Evolutionary conservation across 2,797 vertebrate species (phyloP), one percentile per base, ranked within the genome.

Genomic region (Scomberomorus guttatus): DNA sequence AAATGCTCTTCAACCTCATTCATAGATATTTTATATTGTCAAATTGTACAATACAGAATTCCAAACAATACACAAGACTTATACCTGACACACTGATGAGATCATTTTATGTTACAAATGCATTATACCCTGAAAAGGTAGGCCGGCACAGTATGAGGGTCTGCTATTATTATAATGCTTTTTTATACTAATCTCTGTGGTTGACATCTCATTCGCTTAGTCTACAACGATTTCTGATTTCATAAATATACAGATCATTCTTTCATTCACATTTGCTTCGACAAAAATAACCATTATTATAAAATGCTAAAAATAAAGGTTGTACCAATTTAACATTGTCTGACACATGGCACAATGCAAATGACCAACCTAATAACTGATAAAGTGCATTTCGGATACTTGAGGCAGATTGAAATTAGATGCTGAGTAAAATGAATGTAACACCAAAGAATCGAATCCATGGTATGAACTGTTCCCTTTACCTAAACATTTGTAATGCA

Each of bases 321-420:
- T 25, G 39, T 75, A 70, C 58, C 84, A 81, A 80, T 73, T 65
- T 4, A 72, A 76, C 27, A 73, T 59, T 55, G 22, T 79, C 15
- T 75, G 34, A 67, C 48, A 68, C 22, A 51, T 64, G 48, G 37
- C 27, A 73, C 37, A 44, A 75, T 71, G 11, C 50, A 81, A 74
- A 75, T 72, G 39, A 34, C 46, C 79, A 42, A 67, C 12, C 9
- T 24, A 18, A 8, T 65, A 81, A 84, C 70, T 80, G 22, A 83
- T 75, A 83, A 90, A 90, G 84, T 91, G 86, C 89, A 77, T 91
- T 80, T 84, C 22, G 79, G 57, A 77, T 75, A 74, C 32, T 79
- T 84, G 87, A 88, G 89, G 86, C 83, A 84, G 80, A 83, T 17
- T 69, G 1, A 68, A 79, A 74, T n/a, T 1, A 63, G 7, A 69